These are phyloP conservation scores for Montipora efflorescens DNA, from an alignment of 64 coral and sea anemone species.

Conservation along the genomic window DNA sequence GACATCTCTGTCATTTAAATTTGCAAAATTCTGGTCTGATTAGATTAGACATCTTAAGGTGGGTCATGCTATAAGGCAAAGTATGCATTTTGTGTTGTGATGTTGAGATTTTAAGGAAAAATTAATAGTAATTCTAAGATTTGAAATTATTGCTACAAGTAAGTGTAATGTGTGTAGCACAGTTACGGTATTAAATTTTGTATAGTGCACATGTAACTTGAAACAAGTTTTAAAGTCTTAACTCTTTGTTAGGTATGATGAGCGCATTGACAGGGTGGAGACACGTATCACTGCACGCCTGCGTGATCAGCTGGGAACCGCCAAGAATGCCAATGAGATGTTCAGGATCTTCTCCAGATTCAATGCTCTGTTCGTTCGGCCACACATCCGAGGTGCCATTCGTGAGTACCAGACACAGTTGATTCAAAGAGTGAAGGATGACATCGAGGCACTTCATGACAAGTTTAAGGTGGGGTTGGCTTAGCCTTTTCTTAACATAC, in stretches of 20 bases:
- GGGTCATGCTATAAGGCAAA: no score
- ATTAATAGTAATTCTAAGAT: no score
- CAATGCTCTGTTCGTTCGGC: slow-evolving; percentile 97
- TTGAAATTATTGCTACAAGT: no score
- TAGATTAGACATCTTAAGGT: no score
- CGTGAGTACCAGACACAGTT: slow-evolving; percentile 99
- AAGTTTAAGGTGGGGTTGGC: slow-evolving; percentile 90
- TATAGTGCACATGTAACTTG: no score
- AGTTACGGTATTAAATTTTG: no score
- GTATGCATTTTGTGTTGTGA: no score
- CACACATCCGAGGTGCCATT: slow-evolving; percentile 96
- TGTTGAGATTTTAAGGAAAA: no score
- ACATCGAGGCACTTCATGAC: slow-evolving; percentile 96
- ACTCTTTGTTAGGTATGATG: slow-evolving; percentile 84
- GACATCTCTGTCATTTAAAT: no score
- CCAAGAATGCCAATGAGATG: slow-evolving; percentile 99
- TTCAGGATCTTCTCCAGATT: slow-evolving; percentile 98
- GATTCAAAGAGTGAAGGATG: slow-evolving; percentile 98
- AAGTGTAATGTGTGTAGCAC: no score
- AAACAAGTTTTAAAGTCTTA: neutral
- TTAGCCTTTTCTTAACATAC: neutral
- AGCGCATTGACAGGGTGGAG: slow-evolving; percentile 97
- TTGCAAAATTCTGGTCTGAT: no score
- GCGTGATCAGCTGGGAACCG: slow-evolving; percentile 94
- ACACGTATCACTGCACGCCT: slow-evolving; percentile 94